Base-by-base conservation (phyloP, 2,113 vertebrate genomes). In the Amphilophus citrinellus region DNA sequence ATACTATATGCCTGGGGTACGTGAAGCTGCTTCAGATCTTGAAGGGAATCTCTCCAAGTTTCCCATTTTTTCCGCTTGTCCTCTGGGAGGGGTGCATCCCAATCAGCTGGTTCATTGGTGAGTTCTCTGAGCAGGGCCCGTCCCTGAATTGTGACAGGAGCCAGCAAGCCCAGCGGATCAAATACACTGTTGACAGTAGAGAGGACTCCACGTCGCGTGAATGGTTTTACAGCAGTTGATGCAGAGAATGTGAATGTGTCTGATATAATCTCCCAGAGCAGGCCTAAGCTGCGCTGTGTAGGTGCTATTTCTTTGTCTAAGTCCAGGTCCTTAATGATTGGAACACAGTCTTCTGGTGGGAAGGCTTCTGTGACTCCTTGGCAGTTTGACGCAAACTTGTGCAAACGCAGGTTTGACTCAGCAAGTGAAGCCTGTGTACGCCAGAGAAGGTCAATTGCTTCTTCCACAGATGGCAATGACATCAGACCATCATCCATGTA, bases 1-100 rank as follows among this genome's bases (percentile, higher is more conserved):
- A 44, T 84, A 24, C 24, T 24, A 42, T 62, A 87, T 1, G 57
- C 63, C 1, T 27, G 2, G 13, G 62, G 71, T 1, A 84, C 27
- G 58, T 81, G 86, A 2, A 81, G 22, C 2, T 77, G 2, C 18
- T 59, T 80, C 9, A 84, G 6, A 13, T 76, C 76, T 20, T 81
- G 32, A 14, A 65, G 53, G 1, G 53, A 80, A 15, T 63, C 14
- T 22, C 68, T 76, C 65, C 60, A 85, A 0, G 10, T 9, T 47
- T 76, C 71, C 73, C 68, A 77, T 56, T 77, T 77, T 5, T 57
- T 57, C n/a, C 10, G 56, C 56, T 57, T 57, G 10, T 57, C 9
- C n/a, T 57, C 56, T 57, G 56, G 56, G 10, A 22, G 56, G n/a
- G 56, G 56, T 5, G 56, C 4, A 57, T 57, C 20, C 56, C 56